phyloP scores from a whole-genome alignment of 2,113 vertebrate genomes.

The Baryphthengus martii region DNA sequence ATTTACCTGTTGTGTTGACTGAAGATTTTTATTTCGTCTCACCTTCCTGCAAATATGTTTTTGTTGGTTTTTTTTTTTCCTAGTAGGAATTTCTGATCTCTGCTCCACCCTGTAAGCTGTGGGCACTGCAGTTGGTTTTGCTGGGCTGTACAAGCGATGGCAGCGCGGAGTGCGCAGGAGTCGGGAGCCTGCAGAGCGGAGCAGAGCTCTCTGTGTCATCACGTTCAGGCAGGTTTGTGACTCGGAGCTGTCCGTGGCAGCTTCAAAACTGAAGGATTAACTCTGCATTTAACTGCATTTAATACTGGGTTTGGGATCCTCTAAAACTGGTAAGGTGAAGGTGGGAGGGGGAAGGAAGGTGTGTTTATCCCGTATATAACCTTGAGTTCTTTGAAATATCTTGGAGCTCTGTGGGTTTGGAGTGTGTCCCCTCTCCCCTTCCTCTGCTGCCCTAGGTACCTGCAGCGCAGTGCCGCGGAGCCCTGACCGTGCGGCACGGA shows the following conservation, averaged over 20 bases:
- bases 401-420: background rate
- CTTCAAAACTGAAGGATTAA: background rate
- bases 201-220: background rate
- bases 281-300: background rate
- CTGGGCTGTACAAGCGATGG: background rate
- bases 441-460: background rate
- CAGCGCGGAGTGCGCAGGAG: rapidly evolving
- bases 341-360: background rate
- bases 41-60: background rate
- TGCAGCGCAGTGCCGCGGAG: background rate
- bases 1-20: background rate
- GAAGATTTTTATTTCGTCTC: background rate
- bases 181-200: rapidly evolving
- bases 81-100: background rate
- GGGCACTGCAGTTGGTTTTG: background rate
- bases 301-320: background rate
- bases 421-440: background rate
- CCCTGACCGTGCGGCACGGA: background rate
- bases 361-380: rapidly evolving
- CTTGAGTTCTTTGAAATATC: background rate
- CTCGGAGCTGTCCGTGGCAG: background rate
- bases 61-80: background rate
- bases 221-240: rapidly evolving
- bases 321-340: background rate
- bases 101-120: background rate